Base-by-base conservation (phyloP, 1,140 invertebrate genomes). In the Aphelinus certus region DNA sequence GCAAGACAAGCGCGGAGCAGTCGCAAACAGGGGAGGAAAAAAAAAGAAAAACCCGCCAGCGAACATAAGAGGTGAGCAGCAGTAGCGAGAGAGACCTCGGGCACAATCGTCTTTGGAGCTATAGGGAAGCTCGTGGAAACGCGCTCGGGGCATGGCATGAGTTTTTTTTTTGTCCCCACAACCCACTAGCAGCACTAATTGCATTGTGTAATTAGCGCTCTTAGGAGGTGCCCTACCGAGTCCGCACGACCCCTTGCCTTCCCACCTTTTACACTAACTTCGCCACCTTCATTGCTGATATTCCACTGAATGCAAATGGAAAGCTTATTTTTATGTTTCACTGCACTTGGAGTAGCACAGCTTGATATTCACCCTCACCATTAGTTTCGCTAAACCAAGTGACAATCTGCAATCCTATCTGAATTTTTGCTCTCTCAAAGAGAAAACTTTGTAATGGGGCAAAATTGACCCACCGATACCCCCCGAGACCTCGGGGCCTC, bases 151-250 rank as follows among this genome's bases (percentile, higher is more conserved):
- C 26, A 26, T 26, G 49, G 47, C 49, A 60, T 60, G 67, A 69
- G 10, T 71, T 62, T 53, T 67, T 67, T 26, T 26, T 26, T 66
- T n/a, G 26, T 46, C 53, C 56, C 7, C 47, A 64, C 6, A 58
- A 45, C 45, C 45, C 60, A 55, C 6, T 6, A 56, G 5, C 9
- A 51, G 45, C 49, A 69, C 45, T 67, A 67, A 76, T 76, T 76
- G 57, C 63, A 71, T 76, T 71, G 69, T 71, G 63, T 76, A 76
- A 76, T 76, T 76, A 76, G 63, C 26, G 56, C 69, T 71, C 63
- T 76, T 71, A 63, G 47, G 10, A 71, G 45, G 10, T 9, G 53
- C 51, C 4, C n/a, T 45, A 47, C 43, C 10, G 63, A 60, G n/a
- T 26, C 26, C 26, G 26, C 26, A 26, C 26, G 26, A 26, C 26